A percentile compares a stretch with the other conserved stretches of the same genome.
Evolutionary conservation across 1,140 invertebrate species (phyloP).

Genomic region (Drosophila trapezifrons): DNA sequence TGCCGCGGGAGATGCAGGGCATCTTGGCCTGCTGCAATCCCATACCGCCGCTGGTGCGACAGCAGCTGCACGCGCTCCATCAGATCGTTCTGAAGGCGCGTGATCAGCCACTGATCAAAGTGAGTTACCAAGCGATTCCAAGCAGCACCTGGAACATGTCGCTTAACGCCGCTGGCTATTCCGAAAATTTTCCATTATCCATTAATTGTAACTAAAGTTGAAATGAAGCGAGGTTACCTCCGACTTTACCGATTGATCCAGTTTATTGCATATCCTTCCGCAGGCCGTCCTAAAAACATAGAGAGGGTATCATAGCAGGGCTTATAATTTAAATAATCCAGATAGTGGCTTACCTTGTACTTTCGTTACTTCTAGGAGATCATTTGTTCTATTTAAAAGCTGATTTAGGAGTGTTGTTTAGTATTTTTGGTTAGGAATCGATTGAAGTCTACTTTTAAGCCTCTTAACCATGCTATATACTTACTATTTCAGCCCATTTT

Average conservation of each 20-base stretch:
- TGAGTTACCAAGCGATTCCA: conserved; percentile 67
- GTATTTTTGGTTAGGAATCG: too few relatives aligned
- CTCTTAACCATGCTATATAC: neutral
- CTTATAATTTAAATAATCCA: neutral
- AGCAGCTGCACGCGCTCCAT: conserved; percentile 91
- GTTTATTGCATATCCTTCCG: conserved; percentile 7
- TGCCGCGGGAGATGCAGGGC: conserved; percentile 97
- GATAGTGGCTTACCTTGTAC: neutral
- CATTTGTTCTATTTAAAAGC: neutral
- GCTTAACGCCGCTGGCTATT: conserved; percentile 17
- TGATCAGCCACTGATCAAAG: conserved; percentile 89
- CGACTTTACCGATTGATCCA: neutral
- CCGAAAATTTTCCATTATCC: conserved; percentile 20
- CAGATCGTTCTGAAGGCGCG: conserved; percentile 90
- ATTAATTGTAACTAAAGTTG: conserved; percentile 50
- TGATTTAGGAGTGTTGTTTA: too few relatives aligned
- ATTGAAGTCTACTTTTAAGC: neutral
- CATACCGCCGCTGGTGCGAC: conserved; percentile 93
- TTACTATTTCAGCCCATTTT: conserved; percentile 84
- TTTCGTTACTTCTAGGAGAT: neutral
- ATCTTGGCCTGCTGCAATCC: conserved; percentile 97
- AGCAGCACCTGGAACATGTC: conserved; percentile 20
- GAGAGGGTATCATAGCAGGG: neutral
- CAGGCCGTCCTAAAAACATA: neutral
- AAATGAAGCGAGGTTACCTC: conserved; percentile 32